Percentiles rank a stretch among this genome's conserved stretches.
Conservation (phyloP, 2,888 invertebrate species). For the Neoaliturus tenellus region DNA sequence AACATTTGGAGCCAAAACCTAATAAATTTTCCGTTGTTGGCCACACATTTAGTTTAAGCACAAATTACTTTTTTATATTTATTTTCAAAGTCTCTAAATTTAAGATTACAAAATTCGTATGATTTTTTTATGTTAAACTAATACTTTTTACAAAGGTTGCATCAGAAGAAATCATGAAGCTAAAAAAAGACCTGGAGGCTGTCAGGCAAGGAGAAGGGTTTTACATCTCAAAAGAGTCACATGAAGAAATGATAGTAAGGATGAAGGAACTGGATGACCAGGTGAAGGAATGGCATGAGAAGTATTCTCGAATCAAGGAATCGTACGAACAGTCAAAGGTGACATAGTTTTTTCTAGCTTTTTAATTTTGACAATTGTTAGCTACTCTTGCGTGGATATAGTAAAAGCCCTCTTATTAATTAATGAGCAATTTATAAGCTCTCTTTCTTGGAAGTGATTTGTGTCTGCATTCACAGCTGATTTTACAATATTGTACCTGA, state of each 20-base stretch:
- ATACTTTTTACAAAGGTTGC: not conserved
- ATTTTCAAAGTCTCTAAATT: no score
- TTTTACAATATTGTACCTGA: no score
- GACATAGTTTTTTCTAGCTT: no score
- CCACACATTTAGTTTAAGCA: no score
- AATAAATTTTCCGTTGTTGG: no score
- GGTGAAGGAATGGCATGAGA: constrained; percentile 4
- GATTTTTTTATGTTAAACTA: no score
- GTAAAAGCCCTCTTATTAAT: not conserved
- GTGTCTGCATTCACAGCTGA: not conserved
- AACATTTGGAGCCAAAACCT: no score
- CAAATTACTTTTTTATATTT: no score
- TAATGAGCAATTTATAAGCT: not conserved
- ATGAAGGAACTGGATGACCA: constrained; percentile 13
- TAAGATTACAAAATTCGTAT: no score
- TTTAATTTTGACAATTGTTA: not conserved
- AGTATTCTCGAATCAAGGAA: not conserved
- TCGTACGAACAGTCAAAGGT: not conserved
- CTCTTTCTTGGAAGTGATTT: not conserved
- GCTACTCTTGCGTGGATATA: not conserved
- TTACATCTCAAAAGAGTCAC: constrained; percentile 16
- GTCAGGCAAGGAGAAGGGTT: constrained; percentile 5
- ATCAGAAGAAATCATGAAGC: constrained; percentile 14
- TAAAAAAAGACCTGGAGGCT: constrained; percentile 7
- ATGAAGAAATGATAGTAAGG: constrained; percentile 2